phyloP scores from a whole-genome alignment of 2,113 vertebrate species.

The Caranx melampygus region DNA sequence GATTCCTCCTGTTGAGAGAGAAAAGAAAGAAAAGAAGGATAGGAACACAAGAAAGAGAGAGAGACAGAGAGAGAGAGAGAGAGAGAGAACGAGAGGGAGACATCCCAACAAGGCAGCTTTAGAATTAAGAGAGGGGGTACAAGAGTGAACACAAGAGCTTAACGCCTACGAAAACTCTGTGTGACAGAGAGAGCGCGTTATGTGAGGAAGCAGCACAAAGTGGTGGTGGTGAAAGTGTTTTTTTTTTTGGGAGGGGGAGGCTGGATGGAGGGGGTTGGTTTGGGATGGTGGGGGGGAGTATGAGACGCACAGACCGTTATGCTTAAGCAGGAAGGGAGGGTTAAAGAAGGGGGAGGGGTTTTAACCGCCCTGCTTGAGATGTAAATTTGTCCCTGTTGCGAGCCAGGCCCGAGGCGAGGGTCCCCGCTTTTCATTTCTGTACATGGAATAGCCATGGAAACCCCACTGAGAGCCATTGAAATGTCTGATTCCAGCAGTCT shows the following conservation, averaged over 20 bases:
- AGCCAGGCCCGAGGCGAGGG: constrained; percentile 68
- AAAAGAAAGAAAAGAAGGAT: constrained; percentile 31
- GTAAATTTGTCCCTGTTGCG: constrained; percentile 84
- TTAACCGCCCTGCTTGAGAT: constrained; percentile 84
- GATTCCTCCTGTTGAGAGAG: constrained; percentile 67
- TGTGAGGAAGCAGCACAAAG: constrained; percentile 65
- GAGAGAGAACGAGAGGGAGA: too few relatives aligned
- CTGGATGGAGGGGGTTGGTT: background rate
- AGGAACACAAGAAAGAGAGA: constrained; percentile 1
- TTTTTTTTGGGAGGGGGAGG: constrained; percentile 24
- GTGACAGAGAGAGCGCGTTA: constrained; percentile 57
- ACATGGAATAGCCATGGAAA: constrained; percentile 85
- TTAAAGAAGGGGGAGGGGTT: constrained; percentile 59
- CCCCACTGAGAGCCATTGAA: constrained; percentile 72
- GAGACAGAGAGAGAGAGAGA: constrained; percentile 22
- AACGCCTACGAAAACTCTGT: constrained; percentile 76
- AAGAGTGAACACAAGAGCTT: constrained; percentile 74
- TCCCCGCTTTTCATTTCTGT: constrained; percentile 82
- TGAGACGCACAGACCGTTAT: constrained; percentile 76
- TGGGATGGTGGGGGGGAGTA: background rate
- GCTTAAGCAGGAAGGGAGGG: constrained; percentile 64
- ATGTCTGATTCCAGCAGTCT: constrained; percentile 78
- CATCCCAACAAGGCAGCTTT: constrained; percentile 57
- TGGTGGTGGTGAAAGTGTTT: constrained; percentile 58
- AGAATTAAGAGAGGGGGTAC: constrained; percentile 54